These are phyloP conservation scores for Macquaria ambigua DNA, from an alignment of 2,113 vertebrate species.

Conservation along the genomic window DNA sequence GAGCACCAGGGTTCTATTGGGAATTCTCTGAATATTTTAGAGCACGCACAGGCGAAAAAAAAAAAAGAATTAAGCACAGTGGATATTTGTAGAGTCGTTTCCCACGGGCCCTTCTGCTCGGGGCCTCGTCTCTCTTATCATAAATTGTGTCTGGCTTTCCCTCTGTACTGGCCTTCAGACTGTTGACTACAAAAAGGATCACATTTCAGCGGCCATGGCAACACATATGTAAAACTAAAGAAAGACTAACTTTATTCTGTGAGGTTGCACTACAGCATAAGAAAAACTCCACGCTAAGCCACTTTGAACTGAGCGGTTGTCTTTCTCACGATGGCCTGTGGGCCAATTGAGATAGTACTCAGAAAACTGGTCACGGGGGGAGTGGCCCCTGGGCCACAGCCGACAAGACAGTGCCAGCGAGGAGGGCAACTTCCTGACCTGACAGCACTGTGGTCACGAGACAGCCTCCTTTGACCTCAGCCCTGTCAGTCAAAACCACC, in stretches of 20 bases:
- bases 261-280: constrained; percentile 22
- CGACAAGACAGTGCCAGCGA: constrained; percentile 47
- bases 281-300: not conserved
- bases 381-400: constrained; percentile 43
- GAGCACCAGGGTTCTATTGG: constrained; percentile 66
- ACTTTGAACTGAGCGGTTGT: constrained; percentile 52
- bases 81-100: constrained; percentile 78
- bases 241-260: constrained; percentile 46
- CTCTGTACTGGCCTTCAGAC: constrained; percentile 71
- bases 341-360: constrained; percentile 30
- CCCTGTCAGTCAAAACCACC: constrained; percentile 55
- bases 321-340: constrained; percentile 18
- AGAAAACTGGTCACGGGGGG: constrained; percentile 54
- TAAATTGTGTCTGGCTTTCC: constrained; percentile 76
- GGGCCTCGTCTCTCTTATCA: constrained; percentile 75
- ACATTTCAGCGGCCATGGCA: constrained; percentile 60
- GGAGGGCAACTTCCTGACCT: constrained; percentile 61
- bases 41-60: constrained; percentile 37
- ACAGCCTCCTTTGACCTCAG: constrained; percentile 55
- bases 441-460: constrained; percentile 50
- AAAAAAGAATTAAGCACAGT: constrained; percentile 61
- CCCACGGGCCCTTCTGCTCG: constrained; percentile 71
- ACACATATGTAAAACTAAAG: constrained; percentile 54
- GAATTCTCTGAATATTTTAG: constrained; percentile 78
- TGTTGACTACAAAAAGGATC: constrained; percentile 70